Base-by-base conservation (phyloP, 2,797 vertebrate genomes). In the Falco novaeseelandiae region DNA sequence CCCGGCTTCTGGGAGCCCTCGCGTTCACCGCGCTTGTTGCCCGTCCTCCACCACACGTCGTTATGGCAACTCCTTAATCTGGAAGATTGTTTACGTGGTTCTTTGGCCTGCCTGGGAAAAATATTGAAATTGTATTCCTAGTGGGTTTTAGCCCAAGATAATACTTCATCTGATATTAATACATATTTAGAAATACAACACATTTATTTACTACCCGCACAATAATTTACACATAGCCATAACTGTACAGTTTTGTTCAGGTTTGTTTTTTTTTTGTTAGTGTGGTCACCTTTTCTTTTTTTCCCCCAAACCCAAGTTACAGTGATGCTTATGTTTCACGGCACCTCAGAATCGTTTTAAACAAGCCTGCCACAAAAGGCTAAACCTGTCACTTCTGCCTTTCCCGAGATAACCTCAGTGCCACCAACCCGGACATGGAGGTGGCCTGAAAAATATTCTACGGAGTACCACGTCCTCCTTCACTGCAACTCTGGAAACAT, bases 31-130 rank as follows among this genome's bases (percentile, higher is more conserved):
- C 10, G 40, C 44, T 17, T 11, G 8, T 25, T 16, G 57, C 21
- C 29, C 12, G 0, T 22, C 52, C 49, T 40, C 58, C 42, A 49
- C 21, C 62, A 1, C 1, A 9, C 4, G 34, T 21, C 10, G 8
- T 51, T 25, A 6, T 0, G 57, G 18, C 51, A 44, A 1, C 12
- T 30, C 32, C 20, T 58, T 55, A 9, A 48, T n/a, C n/a, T 55
- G 55, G 44, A 66, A 38, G 10, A 19, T 18, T 19, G 21, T 19
- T 54, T 11, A 25, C 13, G 0, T 54, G 15, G 62, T 76, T 77
- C 42, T 58, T 74, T 3, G 5, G 14, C 22, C 20, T 25, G 36
- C 65, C 82, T 89, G 32, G n/a, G 38, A 1, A 22, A 2, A 81
- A 48, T 0, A 62, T 1, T 19, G 44, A 36, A 36, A 32, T 78